phyloP scores from a whole-genome alignment of 2,113 vertebrate species.

The Cinclus cinclus region DNA sequence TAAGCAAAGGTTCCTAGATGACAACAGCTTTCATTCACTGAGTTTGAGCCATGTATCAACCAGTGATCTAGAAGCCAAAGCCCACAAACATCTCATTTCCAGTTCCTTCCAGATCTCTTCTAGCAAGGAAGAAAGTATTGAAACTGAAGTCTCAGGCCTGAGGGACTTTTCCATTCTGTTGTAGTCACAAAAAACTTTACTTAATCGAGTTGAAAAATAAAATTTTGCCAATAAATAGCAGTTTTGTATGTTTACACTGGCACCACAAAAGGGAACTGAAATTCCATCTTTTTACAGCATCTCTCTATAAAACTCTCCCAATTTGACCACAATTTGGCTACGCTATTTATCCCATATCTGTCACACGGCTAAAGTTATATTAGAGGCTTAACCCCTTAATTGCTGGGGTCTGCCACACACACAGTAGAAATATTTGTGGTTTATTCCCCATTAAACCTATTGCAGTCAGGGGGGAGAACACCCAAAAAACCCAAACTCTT shows the following conservation, averaged over 20 bases:
- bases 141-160: not conserved
- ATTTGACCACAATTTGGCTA: constrained; percentile 7
- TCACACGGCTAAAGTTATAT: not conserved
- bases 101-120: not conserved
- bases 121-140: not conserved
- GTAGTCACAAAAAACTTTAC: not conserved
- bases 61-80: not conserved
- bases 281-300: constrained; percentile 26
- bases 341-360: not conserved
- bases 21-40: not conserved
- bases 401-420: not conserved
- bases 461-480: not conserved
- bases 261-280: not conserved
- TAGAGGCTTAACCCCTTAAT: not conserved
- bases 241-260: constrained; percentile 28
- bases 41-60: not conserved
- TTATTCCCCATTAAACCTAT: not conserved
- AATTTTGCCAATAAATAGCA: not conserved
- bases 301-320: not conserved
- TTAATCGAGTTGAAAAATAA: not conserved
- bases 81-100: not conserved
- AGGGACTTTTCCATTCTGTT: not conserved
- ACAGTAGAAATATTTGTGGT: not conserved
- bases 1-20: not conserved
- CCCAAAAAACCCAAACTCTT: not conserved